Evolutionary conservation across 2,888 invertebrate species (phyloP).

Genomic region (Sinhomidia bicolor): DNA sequence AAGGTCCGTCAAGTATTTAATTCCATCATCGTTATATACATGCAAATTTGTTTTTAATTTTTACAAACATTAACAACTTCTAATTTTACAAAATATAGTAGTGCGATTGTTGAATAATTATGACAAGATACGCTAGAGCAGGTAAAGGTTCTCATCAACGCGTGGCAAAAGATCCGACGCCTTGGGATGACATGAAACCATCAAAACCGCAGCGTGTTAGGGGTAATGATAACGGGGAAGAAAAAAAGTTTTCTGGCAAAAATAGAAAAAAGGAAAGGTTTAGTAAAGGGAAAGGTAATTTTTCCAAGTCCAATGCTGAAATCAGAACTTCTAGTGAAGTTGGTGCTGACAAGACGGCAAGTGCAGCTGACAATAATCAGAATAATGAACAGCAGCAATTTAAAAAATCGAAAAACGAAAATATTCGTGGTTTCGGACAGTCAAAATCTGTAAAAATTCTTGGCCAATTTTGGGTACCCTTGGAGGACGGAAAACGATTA

Average conservation of each 20-base stretch:
- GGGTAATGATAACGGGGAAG: conserved; percentile 75
- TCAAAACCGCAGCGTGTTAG: conserved; percentile 42
- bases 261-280: conserved; percentile 41
- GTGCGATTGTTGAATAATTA: conserved; percentile 81
- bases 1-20: too few species aligned
- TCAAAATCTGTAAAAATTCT: conserved; percentile 82
- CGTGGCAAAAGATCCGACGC: conserved; percentile 87
- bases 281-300: not conserved
- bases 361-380: not conserved
- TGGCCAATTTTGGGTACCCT: conserved; percentile 88
- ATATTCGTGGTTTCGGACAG: conserved; percentile 71
- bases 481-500: conserved; percentile 87
- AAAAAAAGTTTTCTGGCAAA: conserved; percentile 71
- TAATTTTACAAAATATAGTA: too few species aligned
- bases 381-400: conserved; percentile 68
- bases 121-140: conserved; percentile 88
- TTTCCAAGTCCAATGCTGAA: too few species aligned
- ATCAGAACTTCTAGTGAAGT: not conserved
- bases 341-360: not conserved
- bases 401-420: conserved; percentile 80
- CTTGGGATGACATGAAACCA: conserved; percentile 86
- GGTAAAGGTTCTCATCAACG: conserved; percentile 89
- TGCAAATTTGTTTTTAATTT: too few species aligned
- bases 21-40: too few species aligned
- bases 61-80: too few species aligned